These are phyloP conservation scores for Gerris buenoi DNA, from an alignment of 1,140 invertebrate species.

Conservation along the genomic window DNA sequence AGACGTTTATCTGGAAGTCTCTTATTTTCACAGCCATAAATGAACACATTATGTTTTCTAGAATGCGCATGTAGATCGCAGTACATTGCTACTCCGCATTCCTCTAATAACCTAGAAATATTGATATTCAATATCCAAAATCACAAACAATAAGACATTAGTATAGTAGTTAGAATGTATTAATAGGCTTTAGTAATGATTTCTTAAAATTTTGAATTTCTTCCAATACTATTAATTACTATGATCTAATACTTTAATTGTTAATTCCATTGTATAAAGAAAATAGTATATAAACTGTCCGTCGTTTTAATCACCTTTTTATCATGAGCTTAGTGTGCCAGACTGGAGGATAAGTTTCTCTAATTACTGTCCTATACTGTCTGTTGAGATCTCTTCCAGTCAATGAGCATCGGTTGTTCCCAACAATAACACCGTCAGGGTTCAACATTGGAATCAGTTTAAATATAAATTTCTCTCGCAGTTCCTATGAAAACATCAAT, in stretches of 20 bases:
- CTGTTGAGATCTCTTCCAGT: slow-evolving; percentile 76
- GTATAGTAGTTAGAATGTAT: too few species aligned
- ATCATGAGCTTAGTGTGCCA: slow-evolving; percentile 86
- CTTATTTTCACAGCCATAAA: slow-evolving; percentile 88
- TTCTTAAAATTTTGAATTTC: too few species aligned
- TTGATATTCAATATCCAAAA: too few species aligned
- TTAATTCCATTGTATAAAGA: too few species aligned
- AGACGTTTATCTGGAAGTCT: slow-evolving; percentile 52
- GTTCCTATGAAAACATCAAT: slow-evolving; percentile 38
- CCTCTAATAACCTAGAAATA: slow-evolving; percentile 57
- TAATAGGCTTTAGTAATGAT: too few species aligned
- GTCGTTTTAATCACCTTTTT: slow-evolving; percentile 46
- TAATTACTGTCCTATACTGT: slow-evolving; percentile 72
- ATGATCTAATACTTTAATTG: too few species aligned
- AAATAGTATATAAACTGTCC: too few species aligned
- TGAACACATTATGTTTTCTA: slow-evolving; percentile 83
- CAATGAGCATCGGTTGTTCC: slow-evolving; percentile 77
- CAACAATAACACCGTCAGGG: slow-evolving; percentile 89
- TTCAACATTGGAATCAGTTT: slow-evolving; percentile 90
- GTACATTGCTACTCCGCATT: slow-evolving; percentile 82
- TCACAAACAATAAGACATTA: too few species aligned
- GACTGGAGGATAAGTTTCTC: slow-evolving; percentile 80
- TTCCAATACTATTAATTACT: too few species aligned
- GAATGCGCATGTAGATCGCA: slow-evolving; percentile 94
- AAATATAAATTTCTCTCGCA: slow-evolving; percentile 89